These are phyloP conservation scores for Drosophila merina DNA, from an alignment of 2,888 invertebrate genomes.

Conservation along the genomic window DNA sequence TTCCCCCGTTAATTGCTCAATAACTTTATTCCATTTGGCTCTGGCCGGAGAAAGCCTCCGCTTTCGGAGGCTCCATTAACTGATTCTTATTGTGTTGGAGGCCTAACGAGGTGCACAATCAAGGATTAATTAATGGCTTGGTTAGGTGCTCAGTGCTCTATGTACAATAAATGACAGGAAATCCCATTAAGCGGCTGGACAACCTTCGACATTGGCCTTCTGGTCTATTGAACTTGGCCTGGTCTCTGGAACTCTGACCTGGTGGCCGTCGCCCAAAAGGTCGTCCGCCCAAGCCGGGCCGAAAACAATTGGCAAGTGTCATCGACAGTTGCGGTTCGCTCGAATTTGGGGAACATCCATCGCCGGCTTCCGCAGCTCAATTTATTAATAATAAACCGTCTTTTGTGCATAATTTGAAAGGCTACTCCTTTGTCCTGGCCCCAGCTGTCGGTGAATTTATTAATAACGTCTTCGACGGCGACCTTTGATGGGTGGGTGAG, in stretches of 20 bases:
- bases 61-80: constrained; percentile 28
- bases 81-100: constrained; percentile 12
- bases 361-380: constrained; percentile 18
- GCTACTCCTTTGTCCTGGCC: constrained; percentile 23
- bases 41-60: background rate
- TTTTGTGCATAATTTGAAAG: constrained; percentile 60
- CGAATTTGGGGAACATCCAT: constrained; percentile 2
- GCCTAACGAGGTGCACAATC: constrained; percentile 63
- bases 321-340: constrained; percentile 40
- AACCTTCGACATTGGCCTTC: constrained; percentile 35
- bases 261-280: background rate
- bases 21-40: constrained; percentile 27
- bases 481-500: constrained; percentile 10
- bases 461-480: constrained; percentile 47
- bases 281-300: background rate
- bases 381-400: constrained; percentile 65
- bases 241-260: background rate
- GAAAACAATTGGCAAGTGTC: constrained; percentile 48
- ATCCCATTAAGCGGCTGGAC: constrained; percentile 19
- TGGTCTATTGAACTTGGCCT: constrained; percentile 27
- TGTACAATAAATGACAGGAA: constrained; percentile 48
- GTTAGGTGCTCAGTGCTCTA: constrained; percentile 40
- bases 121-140: constrained; percentile 62
- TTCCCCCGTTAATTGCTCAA: constrained; percentile 15
- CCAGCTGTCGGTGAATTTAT: constrained; percentile 44